Evolutionary conservation across 1,140 invertebrate species (phyloP).

Genomic region (Charaxes varanes): DNA sequence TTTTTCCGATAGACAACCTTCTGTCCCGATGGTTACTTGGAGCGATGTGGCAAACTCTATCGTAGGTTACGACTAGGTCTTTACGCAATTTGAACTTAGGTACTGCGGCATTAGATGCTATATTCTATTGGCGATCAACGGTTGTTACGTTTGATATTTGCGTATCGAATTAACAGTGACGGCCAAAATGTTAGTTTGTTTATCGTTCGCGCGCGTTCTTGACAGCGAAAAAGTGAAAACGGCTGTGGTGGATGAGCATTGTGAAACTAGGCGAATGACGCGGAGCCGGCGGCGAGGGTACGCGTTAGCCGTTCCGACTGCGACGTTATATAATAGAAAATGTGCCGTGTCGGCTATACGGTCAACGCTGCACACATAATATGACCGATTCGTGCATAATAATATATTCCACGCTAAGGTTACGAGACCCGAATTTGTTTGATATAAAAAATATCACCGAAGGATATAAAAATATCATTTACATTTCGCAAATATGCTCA

Average conservation of each 20-base stretch:
- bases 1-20: conserved; percentile 43
- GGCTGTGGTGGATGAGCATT: conserved; percentile 57
- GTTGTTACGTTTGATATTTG: conserved; percentile 28
- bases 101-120: conserved; percentile 28
- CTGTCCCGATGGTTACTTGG: conserved; percentile 30
- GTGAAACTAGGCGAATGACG: conserved; percentile 60
- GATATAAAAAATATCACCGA: no score
- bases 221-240: conserved; percentile 74
- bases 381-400: conserved; percentile 13
- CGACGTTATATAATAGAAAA: conserved; percentile 28
- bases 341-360: conserved; percentile 17
- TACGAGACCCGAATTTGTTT: conserved; percentile 1
- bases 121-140: conserved; percentile 23
- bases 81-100: conserved; percentile 46
- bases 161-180: conserved; percentile 38
- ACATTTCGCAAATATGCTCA: no score
- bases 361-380: conserved; percentile 16
- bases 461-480: no score
- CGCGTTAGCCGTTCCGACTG: conserved; percentile 20
- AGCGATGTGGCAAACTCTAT: conserved; percentile 31
- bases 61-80: conserved; percentile 28
- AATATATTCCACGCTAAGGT: conserved; percentile 11
- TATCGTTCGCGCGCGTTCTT: conserved; percentile 70
- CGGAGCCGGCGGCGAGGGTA: conserved; percentile 33
- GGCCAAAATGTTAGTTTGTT: conserved; percentile 70